These are phyloP conservation scores for Halcyon chelicuti DNA, from an alignment of 2,797 vertebrate genomes.

Conservation along the genomic window DNA sequence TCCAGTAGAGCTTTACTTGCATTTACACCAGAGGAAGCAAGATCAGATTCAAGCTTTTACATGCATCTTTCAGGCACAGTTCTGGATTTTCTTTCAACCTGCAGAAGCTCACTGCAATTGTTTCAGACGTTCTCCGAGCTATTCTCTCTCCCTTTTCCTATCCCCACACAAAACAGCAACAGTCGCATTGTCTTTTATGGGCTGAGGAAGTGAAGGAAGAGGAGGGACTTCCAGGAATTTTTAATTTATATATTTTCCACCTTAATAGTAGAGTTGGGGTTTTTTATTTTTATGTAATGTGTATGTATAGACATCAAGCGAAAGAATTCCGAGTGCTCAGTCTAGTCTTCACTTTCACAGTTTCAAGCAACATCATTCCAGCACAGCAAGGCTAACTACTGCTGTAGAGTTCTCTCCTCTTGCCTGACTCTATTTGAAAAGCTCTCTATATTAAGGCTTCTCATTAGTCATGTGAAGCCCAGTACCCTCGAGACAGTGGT, in stretches of 20 bases:
- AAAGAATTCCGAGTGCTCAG: background rate
- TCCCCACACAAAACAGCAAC: background rate
- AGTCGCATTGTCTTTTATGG: conserved; percentile 39
- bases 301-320: background rate
- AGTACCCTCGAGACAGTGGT: conserved; percentile 27
- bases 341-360: background rate
- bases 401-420: background rate
- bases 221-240: conserved; percentile 52
- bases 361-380: background rate
- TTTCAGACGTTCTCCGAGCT: background rate
- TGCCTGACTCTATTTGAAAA: conserved; percentile 40
- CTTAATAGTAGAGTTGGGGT: background rate
- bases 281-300: background rate
- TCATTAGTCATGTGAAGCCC: conserved; percentile 25
- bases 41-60: background rate
- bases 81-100: background rate
- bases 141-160: conserved; percentile 31
- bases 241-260: conserved; percentile 46
- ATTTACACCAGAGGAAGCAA: background rate
- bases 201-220: conserved; percentile 32
- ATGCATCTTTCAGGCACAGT: background rate
- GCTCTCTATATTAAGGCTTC: conserved; percentile 47
- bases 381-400: background rate
- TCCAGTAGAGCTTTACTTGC: background rate
- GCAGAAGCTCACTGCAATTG: background rate